phyloP scores from a whole-genome alignment of 2,113 vertebrate genomes.

The Donacobius atricapilla region DNA sequence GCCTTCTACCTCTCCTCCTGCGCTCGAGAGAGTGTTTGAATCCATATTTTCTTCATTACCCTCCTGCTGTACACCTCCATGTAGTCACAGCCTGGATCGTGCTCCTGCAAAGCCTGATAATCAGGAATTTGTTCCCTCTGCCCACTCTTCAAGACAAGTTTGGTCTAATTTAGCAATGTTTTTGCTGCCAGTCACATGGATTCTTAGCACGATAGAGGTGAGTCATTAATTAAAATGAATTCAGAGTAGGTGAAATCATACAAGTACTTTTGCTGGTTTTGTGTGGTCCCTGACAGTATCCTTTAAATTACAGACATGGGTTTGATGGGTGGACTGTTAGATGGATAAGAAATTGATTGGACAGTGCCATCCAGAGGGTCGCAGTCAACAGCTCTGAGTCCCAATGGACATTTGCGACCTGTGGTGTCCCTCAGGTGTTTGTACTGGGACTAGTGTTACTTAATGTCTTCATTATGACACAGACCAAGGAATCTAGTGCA shows the following conservation, averaged over 20 bases:
- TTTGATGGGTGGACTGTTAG: accelerated
- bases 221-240: neutral
- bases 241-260: neutral
- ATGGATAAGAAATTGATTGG: neutral
- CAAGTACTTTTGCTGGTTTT: neutral
- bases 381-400: neutral
- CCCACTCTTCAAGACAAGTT: neutral
- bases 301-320: neutral
- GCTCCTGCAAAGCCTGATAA: neutral
- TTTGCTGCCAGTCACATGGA: neutral
- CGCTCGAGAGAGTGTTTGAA: neutral
- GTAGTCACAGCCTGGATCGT: neutral
- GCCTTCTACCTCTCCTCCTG: neutral
- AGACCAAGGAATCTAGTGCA: neutral
- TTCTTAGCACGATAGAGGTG: neutral
- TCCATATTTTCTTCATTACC: neutral
- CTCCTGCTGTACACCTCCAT: neutral
- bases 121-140: neutral
- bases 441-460: neutral
- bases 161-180: neutral
- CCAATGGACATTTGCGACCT: neutral
- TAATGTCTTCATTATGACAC: neutral
- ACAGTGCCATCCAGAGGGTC: neutral
- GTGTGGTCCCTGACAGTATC: too few species aligned
- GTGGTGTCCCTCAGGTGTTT: neutral